These are phyloP conservation scores for Euura saliciscinereae DNA, from an alignment of 1,140 invertebrate species.

Conservation along the genomic window DNA sequence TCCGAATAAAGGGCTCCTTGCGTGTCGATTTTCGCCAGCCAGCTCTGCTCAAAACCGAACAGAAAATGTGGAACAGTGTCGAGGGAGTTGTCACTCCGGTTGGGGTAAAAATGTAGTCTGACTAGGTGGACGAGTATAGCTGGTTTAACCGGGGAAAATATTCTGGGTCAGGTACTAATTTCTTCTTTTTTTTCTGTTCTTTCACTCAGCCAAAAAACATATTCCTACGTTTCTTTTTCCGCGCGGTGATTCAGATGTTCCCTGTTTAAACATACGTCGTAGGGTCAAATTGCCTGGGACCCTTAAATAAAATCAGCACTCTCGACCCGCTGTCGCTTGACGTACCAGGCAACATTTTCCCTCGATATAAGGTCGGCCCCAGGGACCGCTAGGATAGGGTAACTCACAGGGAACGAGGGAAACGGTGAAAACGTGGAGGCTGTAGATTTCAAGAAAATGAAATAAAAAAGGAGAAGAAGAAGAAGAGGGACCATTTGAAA, in stretches of 20 bases:
- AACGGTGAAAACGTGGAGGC: not conserved
- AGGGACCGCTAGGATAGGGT: not conserved
- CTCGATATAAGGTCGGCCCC: not conserved
- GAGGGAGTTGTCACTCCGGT: no score
- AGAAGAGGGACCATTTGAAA: constrained; percentile 28
- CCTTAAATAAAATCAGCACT: constrained; percentile 7
- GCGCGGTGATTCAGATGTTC: not conserved
- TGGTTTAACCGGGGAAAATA: no score
- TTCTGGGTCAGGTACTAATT: no score
- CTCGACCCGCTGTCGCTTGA: not conserved
- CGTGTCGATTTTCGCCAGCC: no score
- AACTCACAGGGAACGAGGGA: not conserved
- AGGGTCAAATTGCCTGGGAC: not conserved
- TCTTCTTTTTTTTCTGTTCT: no score
- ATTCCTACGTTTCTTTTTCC: no score
- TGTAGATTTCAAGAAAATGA: not conserved
- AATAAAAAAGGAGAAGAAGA: constrained; percentile 33
- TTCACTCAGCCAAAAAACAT: no score
- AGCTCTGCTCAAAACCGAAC: no score
- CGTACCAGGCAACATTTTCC: not conserved
- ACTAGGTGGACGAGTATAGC: no score
- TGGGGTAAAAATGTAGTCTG: no score
- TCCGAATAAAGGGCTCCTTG: no score
- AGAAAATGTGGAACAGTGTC: no score
- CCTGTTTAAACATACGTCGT: constrained; percentile 1